Percentiles rank a stretch among this genome's conserved stretches.
Conservation (phyloP, 2,888 invertebrate genomes). For the Auanema freiburgensis region DNA sequence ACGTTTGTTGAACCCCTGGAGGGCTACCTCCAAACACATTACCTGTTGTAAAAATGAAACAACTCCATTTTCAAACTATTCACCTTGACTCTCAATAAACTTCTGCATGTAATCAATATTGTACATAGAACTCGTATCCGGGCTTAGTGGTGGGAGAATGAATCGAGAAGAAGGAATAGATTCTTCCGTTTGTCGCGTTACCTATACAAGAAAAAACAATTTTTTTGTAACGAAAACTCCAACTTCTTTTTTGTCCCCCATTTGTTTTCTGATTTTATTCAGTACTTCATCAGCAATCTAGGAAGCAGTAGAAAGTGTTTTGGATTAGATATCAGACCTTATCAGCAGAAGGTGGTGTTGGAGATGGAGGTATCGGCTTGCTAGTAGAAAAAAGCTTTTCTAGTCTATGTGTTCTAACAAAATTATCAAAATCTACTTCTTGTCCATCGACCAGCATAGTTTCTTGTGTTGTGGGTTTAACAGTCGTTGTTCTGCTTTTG, state of each 20-base stretch:
- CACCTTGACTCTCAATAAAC: too few relatives aligned
- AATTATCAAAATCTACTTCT: constrained; percentile 37
- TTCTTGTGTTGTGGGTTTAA: constrained; percentile 26
- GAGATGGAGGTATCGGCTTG: constrained; percentile 30
- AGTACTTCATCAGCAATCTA: constrained; percentile 33
- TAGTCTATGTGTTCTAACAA: constrained; percentile 31
- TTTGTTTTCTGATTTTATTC: constrained; percentile 18
- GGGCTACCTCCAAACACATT: too few relatives aligned
- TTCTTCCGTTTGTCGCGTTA: too few relatives aligned
- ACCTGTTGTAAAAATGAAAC: too few relatives aligned
- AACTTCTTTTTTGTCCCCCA: neutral
- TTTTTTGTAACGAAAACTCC: too few relatives aligned
- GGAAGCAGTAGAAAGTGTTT: neutral
- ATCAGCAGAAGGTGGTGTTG: constrained; percentile 17
- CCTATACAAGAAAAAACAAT: too few relatives aligned
- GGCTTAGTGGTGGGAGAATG: too few relatives aligned
- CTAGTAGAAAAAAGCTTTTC: constrained; percentile 30
- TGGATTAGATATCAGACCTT: neutral
- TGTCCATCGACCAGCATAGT: constrained; percentile 39
- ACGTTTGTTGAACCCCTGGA: too few relatives aligned
- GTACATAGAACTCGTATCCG: too few relatives aligned
- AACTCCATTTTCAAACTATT: too few relatives aligned
- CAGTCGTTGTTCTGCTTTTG: constrained; percentile 26
- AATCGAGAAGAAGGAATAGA: neutral
- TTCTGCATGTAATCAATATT: too few relatives aligned